These are phyloP conservation scores for Alouatta palliata DNA, from an alignment of 2,113 vertebrate genomes.

Conservation along the genomic window DNA sequence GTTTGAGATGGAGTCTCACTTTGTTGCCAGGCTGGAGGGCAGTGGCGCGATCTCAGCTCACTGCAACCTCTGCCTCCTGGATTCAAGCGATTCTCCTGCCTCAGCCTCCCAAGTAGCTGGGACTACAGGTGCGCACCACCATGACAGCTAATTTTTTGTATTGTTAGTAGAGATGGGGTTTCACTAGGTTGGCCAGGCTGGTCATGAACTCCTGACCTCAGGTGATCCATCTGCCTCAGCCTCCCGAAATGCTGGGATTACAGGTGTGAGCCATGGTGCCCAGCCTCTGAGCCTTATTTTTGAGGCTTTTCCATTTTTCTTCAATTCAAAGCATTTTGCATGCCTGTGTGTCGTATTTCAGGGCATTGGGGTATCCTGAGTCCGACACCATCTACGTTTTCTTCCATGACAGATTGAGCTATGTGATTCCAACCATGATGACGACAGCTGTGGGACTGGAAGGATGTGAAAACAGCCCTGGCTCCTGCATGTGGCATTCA, in stretches of 20 bases:
- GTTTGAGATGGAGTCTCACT: background rate
- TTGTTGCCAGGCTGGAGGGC: background rate
- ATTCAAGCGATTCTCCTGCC: background rate
- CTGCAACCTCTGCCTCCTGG: background rate
- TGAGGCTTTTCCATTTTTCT: background rate
- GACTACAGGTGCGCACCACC: background rate
- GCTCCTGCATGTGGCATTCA: fast-evolving
- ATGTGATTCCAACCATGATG: fast-evolving
- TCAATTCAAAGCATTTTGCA: background rate
- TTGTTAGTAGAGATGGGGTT: background rate
- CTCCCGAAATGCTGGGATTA: background rate
- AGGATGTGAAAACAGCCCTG: background rate
- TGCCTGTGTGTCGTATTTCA: background rate
- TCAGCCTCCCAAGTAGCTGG: background rate
- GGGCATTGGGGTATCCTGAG: background rate
- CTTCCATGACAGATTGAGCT: background rate
- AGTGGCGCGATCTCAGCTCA: fast-evolving
- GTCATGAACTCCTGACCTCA: background rate
- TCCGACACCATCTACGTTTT: fast-evolving
- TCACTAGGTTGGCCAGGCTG: background rate
- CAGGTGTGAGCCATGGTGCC: background rate
- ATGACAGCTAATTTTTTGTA: background rate
- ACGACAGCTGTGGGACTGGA: fast-evolving
- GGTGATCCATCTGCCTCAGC: background rate
- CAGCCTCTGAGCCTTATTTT: background rate